Evolutionary conservation across 1,140 invertebrate species (phyloP).

Genomic region (Whitmania pigra): DNA sequence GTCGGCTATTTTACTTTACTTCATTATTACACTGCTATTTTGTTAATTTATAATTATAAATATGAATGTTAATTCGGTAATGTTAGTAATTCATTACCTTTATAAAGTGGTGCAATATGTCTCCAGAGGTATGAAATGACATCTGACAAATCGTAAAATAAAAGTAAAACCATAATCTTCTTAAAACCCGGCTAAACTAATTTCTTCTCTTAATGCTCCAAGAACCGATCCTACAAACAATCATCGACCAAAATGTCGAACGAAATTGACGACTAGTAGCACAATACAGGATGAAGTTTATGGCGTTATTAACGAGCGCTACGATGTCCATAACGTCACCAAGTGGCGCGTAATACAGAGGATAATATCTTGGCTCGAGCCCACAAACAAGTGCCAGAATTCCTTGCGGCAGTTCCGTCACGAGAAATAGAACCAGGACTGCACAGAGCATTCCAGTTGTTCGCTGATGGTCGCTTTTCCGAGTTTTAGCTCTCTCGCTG

Average conservation of each 20-base stretch:
- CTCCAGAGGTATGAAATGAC: no score
- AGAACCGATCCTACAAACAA: no score
- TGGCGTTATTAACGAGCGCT: slow-evolving; percentile 73
- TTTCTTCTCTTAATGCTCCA: neutral
- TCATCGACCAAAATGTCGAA: slow-evolving; percentile 51
- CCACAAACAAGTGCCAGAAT: slow-evolving; percentile 40
- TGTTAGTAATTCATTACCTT: neutral
- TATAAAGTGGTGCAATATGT: neutral
- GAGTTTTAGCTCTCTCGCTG: neutral
- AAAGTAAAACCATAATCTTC: no score
- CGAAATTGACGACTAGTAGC: slow-evolving; percentile 83
- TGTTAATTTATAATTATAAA: no score
- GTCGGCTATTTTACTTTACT: no score
- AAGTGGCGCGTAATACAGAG: slow-evolving; percentile 32
- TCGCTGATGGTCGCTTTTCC: slow-evolving; percentile 55
- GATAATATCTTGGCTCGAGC: slow-evolving; percentile 29
- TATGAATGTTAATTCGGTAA: no score
- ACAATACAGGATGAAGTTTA: slow-evolving; percentile 85
- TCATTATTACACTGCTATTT: no score
- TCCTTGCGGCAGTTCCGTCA: slow-evolving; percentile 66
- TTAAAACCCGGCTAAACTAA: neutral
- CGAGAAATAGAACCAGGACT: slow-evolving; percentile 66
- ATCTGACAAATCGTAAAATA: no score
- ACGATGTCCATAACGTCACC: slow-evolving; percentile 81
- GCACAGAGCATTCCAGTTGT: slow-evolving; percentile 80